Base-by-base conservation (phyloP, 2,113 vertebrate species). In the Alces alces region DNA sequence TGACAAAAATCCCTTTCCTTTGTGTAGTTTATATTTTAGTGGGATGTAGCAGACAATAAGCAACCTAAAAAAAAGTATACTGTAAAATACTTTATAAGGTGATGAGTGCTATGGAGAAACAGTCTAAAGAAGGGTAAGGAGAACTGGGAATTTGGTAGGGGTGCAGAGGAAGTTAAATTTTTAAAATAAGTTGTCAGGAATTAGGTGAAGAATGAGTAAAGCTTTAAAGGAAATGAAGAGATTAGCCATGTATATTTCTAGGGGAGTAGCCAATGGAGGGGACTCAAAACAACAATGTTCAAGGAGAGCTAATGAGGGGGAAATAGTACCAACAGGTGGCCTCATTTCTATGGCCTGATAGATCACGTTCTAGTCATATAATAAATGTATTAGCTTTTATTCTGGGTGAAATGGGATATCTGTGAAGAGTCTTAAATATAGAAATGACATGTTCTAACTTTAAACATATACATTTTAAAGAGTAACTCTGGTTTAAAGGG, bases 281-380 rank as follows among this genome's bases (percentile, higher is more conserved):
- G 13, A 39, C 9, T 30, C 54, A 36, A 19, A 57, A 50, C 3
- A 52, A 9, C 7, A 2, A 16, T 60, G 4, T 39, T 0, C 4
- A 21, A 45, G 45, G 30, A 93, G 8, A 47, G 27, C 30, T 52
- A 82, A 5, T 16, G 43, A 78, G 17, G 25, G 8, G 5, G n/a
- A 4, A 45, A 3, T 25, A 36, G 5, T 27, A 13, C 12, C 15
- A 16, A 14, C 3, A 30, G 13, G 6, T 4, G 30, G 28, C 1
- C 19, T 39, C 6, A n/a, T 58, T 73, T 55, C 70, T 84, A 6
- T 3, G 55, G 12, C 28, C 25, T 89, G n/a, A 0, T 15, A n/a
- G 28, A 43, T 21, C 43, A 25, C 1, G 5, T 25, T 87, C 1
- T 45, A 19, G 15, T 55, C 27, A 9, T 10, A 13, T 10, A 47